Evolutionary conservation across 2,888 invertebrate species (phyloP).

Genomic region (Thumatha senex): DNA sequence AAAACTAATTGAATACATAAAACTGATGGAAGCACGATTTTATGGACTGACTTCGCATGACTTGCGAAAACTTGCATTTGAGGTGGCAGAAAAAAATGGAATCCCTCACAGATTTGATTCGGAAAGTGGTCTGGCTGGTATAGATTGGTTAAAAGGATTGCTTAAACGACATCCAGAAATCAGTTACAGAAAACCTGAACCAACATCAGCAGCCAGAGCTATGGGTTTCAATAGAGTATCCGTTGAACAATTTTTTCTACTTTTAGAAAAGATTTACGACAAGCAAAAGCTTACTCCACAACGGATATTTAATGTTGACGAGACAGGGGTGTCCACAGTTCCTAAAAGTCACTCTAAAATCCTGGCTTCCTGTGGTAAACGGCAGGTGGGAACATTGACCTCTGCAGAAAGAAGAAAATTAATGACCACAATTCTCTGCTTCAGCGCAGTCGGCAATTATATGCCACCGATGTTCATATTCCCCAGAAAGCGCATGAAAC

Average conservation of each 20-base stretch:
- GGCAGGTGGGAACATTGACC: conserved; percentile 28
- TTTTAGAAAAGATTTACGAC: neutral
- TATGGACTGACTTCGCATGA: neutral
- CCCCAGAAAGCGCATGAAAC: neutral
- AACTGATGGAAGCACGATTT: neutral
- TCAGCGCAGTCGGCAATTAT: conserved; percentile 20
- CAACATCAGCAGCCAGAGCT: conserved; percentile 13
- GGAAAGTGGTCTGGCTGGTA: conserved; percentile 4
- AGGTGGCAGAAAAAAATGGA: neutral
- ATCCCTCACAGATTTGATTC: neutral
- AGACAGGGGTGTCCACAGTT: conserved; percentile 26
- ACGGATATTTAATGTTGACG: conserved; percentile 35
- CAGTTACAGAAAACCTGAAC: conserved; percentile 11
- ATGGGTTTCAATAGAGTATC: conserved; percentile 8
- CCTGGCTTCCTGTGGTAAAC: conserved; percentile 25
- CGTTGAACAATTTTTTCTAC: neutral
- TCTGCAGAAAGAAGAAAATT: conserved; percentile 32
- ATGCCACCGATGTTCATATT: neutral
- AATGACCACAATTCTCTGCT: conserved; percentile 29
- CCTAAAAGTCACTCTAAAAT: conserved; percentile 21
- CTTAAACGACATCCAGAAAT: conserved; percentile 10
- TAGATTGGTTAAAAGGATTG: conserved; percentile 9
- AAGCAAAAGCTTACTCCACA: too few species aligned
- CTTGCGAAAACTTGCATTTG: neutral
- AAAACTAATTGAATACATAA: neutral